phyloP scores from a whole-genome alignment of 2,888 invertebrate species.

The Lithosia quadra region DNA sequence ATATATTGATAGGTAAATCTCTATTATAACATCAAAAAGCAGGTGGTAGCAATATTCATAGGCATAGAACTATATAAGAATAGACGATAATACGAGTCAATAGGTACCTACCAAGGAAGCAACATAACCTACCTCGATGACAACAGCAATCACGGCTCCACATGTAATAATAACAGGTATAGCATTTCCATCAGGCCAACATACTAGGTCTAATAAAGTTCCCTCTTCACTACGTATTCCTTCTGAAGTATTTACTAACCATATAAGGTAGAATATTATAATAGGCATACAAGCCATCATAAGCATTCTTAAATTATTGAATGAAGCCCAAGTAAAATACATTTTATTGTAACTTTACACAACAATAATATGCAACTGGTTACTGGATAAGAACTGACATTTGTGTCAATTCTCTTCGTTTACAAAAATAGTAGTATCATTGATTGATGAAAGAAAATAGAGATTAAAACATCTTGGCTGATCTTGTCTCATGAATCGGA shows the following conservation, averaged over 20 bases:
- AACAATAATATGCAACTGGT: no score
- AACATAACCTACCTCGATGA: constrained; percentile 70
- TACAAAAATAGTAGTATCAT: no score
- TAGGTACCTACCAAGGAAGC: neutral
- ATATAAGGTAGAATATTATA: constrained; percentile 80
- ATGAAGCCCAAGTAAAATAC: constrained; percentile 80
- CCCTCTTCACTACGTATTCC: constrained; percentile 82
- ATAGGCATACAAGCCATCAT: constrained; percentile 83
- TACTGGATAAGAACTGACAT: no score
- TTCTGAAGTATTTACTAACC: constrained; percentile 82
- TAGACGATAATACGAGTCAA: no score
- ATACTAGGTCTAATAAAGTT: constrained; percentile 76
- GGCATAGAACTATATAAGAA: no score
- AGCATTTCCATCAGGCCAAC: constrained; percentile 83
- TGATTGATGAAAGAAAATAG: no score
- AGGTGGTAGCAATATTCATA: no score
- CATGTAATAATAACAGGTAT: constrained; percentile 81
- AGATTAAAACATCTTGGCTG: no score
- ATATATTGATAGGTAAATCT: neutral
- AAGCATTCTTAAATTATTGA: constrained; percentile 80
- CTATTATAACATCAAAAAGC: neutral
- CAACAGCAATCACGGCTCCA: constrained; percentile 76
- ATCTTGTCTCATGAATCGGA: no score
- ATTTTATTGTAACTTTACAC: constrained; percentile 50
- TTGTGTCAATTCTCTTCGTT: no score